Evolutionary conservation across 2,888 invertebrate species (phyloP), one percentile per base, ranked within the genome.

Genomic region (Phortica okadai): DNA sequence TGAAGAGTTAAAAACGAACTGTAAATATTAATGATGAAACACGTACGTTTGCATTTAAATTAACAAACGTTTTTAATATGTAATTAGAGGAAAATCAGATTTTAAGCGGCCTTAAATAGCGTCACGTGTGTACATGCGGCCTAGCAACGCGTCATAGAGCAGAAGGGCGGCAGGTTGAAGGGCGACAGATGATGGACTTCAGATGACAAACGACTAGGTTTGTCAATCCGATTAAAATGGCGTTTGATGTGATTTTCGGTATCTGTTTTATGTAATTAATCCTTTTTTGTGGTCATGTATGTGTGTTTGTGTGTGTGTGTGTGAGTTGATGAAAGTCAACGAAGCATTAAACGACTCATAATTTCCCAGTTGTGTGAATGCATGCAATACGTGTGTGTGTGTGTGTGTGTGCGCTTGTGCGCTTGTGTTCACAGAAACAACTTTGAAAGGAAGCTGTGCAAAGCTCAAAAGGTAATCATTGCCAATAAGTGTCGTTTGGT

Each of bases 401-500:
- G 25, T 41, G 33, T 56, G n/a, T 73, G 6, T 59, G 44, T 58
- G 16, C 16, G 58, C 10, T 3, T 42, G 56, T 11, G 6, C 25
- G 45, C 1, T 7, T 21, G 50, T n/a, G 56, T 74, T 50, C 70
- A 16, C 75, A 75, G 64, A 84, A 84, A 81, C 77, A 85, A 87
- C 88, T 88, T 85, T 88, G 87, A 86, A 86, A 87, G 85, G 54
- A 56, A 66, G 16, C 41, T 77, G 73, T 64, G 77, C 66, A 62
- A 54, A 50, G 50, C 50, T 8, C 50, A 50, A 8, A 50, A 50
- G 14, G 50, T 3, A 14, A 11, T 50, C 50, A 50, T 59, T 62
- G 75, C 10, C 78, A 25, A 62, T 75, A 88, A 87, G 89, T 90
- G 89, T 89, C 79, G 82, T 81, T 81, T 87, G 89, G 89, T 89